phyloP scores from a whole-genome alignment of 2,888 invertebrate species.

The Andrena hattorfiana region DNA sequence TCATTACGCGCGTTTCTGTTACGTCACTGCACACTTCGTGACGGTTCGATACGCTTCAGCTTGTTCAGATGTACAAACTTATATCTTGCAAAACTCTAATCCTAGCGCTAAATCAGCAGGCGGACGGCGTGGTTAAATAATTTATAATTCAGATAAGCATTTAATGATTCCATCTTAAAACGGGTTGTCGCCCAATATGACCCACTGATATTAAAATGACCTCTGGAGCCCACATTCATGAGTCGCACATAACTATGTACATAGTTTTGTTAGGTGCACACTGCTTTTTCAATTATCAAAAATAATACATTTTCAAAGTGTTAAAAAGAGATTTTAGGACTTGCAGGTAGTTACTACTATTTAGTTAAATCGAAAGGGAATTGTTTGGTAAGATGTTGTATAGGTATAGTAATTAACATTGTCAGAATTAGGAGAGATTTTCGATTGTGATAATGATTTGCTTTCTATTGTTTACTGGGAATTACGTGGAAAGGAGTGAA shows the following conservation, averaged over 20 bases:
- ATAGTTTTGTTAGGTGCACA: background rate
- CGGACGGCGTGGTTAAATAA: conserved; percentile 9
- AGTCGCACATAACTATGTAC: background rate
- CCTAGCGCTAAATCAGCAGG: conserved; percentile 40
- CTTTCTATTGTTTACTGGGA: no score
- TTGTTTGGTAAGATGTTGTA: no score
- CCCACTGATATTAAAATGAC: background rate
- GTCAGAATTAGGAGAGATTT: no score
- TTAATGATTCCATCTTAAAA: conserved; percentile 16
- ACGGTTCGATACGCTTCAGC: conserved; percentile 60
- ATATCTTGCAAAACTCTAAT: conserved; percentile 48
- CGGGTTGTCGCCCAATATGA: background rate
- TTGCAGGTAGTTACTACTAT: no score
- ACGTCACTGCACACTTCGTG: conserved; percentile 53
- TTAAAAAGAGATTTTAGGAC: no score
- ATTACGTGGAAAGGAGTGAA: no score
- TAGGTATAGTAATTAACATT: no score
- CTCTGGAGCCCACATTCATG: background rate
- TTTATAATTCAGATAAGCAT: conserved; percentile 33
- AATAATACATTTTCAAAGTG: no score
- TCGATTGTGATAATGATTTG: no score
- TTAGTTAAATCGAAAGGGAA: no score
- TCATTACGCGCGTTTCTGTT: conserved; percentile 51
- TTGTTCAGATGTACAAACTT: conserved; percentile 50
- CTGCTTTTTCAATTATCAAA: background rate